A percentile compares a stretch with the other conserved stretches of the same genome.
Conservation (phyloP, 23 tunicate genomes). For the Phallusia fumigata region DNA sequence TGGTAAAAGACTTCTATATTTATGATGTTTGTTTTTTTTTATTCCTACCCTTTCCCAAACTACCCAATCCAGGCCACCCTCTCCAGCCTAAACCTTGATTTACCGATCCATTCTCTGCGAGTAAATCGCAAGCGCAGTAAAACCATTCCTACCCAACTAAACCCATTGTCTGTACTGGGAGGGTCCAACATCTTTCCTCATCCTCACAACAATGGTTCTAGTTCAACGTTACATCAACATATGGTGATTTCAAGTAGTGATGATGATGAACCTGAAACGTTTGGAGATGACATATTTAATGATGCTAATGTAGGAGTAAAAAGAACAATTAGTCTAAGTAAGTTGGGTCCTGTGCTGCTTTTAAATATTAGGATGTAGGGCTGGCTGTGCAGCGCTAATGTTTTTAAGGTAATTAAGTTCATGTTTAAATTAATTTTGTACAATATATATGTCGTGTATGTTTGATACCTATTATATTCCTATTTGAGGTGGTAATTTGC, state of each 20-base stretch:
- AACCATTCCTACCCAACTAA: slow-evolving; percentile 10
- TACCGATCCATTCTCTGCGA: slow-evolving; percentile 16
- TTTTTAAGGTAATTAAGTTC: too few relatives aligned
- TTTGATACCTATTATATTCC: too few relatives aligned
- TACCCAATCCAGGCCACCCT: slow-evolving; percentile 23
- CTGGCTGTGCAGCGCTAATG: too few relatives aligned
- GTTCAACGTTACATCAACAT: background rate
- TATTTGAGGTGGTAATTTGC: too few relatives aligned
- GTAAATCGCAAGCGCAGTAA: background rate
- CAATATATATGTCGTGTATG: background rate
- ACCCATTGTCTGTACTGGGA: background rate
- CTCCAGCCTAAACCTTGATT: slow-evolving; percentile 31
- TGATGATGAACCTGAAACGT: slow-evolving; percentile 19
- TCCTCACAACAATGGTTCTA: background rate
- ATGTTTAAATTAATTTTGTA: too few relatives aligned
- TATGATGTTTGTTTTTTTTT: too few relatives aligned
- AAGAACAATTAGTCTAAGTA: background rate
- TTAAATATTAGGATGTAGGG: too few relatives aligned
- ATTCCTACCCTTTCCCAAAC: too few relatives aligned
- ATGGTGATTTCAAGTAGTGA: slow-evolving; percentile 20
- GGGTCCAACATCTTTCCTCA: background rate
- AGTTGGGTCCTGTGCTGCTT: background rate
- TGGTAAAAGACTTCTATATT: background rate
- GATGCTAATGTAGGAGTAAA: background rate
- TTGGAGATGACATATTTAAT: background rate